Evolutionary conservation across 2,113 vertebrate species (phyloP), one percentile per base, ranked within the genome.

Genomic region (Brachypodius melanocephalos): DNA sequence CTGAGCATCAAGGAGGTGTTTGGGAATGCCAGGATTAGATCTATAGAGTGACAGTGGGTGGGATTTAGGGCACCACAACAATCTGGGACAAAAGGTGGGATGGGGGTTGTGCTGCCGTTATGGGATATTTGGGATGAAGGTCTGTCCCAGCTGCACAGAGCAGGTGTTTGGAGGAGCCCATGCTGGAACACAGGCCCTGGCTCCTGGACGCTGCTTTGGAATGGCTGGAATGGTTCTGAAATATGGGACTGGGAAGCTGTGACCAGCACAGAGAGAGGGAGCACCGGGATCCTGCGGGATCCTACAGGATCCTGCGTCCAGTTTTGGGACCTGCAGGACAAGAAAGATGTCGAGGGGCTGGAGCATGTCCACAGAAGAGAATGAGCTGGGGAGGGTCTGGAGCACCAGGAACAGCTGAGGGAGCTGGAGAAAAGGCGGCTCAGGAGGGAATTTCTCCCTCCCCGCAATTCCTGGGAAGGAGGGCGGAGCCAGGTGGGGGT

Each of bases 41-140:
- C 49, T 38, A 2, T 1, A 19, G 14, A 40, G 26, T 20, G 45
- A 66, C 8, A 34, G 14, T 0, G 3, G 42, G 17, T 62, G 48
- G 43, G 43, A 59, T 59, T 62, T 57, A 19, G 42, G 61, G 9
- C 20, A 52, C 20, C 20, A 10, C 0, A 0, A 34, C 20, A 38
- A 16, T 38, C 26, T 16, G 18, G 45, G 45, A 20, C 55, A 52
- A 57, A 34, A 26, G n/a, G 18, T 14, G 26, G 40, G 26, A 22
- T 65, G 10, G 9, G 8, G 10, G 0, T 2, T n/a, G 36, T 3
- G 7, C 11, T 67, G 51, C 21, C 25, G 3, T 31, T 38, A 7
- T 4, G 22, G 69, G 29, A 42, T 78, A 9, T 10, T 8, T 5
- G 16, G 66, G 9, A 16, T 38, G 45, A 46, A 46, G 12, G 25